Base-by-base conservation (phyloP, 2,888 invertebrate genomes). In the Lepidochitona cinerea region DNA sequence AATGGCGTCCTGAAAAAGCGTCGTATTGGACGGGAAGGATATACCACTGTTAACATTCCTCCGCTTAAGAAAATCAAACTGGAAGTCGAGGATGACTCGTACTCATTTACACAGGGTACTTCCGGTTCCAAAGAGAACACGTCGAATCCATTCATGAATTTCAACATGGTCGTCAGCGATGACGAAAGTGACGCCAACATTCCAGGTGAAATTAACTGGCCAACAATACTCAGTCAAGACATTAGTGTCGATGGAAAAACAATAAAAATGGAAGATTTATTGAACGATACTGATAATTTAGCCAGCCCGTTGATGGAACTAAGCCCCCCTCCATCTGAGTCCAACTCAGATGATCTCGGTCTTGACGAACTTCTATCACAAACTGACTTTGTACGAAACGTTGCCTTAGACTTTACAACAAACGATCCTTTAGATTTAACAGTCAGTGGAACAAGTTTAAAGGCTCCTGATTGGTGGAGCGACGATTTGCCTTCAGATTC, bases 1-100 rank as follows among this genome's bases (percentile, higher is more conserved):
- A 94, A 95, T 76, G 94, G 94, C 1, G 91, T 92, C 67, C 92
- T 93, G 78, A 92, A 93, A 81, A 93, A 93, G 91, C 93, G 92
- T 84, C 93, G 93, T 37, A 82, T 80, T 71, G 84, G 85, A 75
- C 77, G 86, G 1, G 86, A 87, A 49, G n/a, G 26, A 33, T 37
- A 37, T 35, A n/a, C 37, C 3, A 14, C 66, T 4, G n/a, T n/a
- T 4, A 59, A 18, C 2, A 26, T 26, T 67, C 75, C 23, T 2
- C 72, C 72, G 9, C 36, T 64, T 18, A 79, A 78, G 75, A 71
- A 68, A 68, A 78, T 86, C 59, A 87, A 85, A 75, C 76, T 77
- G 18, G 87, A 87, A 37, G 72, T 72, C 7, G 81, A 82, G 3
- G 82, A 84, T 33, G 83, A 85, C 37, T 79, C 77, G 41, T 80